Evolutionary conservation across 2,888 invertebrate species (phyloP).

Genomic region (Thecocarcelia acutangulata): DNA sequence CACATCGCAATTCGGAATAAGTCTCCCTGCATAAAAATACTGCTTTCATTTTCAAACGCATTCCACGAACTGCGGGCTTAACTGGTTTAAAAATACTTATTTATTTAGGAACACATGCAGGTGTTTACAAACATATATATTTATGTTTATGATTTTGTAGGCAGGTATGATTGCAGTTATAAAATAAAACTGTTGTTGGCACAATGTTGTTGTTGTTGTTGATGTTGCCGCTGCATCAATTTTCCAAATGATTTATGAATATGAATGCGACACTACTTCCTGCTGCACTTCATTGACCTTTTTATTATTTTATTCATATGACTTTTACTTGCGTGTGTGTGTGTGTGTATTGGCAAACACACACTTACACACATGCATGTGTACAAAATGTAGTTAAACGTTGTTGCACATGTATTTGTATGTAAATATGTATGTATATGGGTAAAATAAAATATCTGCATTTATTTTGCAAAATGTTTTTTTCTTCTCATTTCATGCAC

Average conservation of each 20-base stretch:
- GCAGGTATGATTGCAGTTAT: conserved; percentile 16
- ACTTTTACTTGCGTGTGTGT: conserved; percentile 12
- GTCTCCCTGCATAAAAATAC: too few relatives aligned
- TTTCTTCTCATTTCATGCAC: conserved; percentile 16
- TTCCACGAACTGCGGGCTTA: too few relatives aligned
- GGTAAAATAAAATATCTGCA: conserved; percentile 14
- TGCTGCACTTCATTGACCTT: conserved; percentile 72
- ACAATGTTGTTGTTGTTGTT: conserved; percentile 1
- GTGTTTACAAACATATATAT: too few relatives aligned
- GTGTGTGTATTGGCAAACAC: background rate
- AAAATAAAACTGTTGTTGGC: conserved; percentile 55
- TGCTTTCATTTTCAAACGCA: too few relatives aligned
- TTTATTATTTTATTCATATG: conserved; percentile 57
- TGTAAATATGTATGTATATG: background rate
- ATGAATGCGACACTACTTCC: conserved; percentile 79
- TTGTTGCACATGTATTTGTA: background rate
- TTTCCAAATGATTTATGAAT: conserved; percentile 80
- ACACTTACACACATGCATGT: too few relatives aligned
- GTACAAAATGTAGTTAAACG: background rate
- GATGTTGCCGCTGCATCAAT: conserved; percentile 72
- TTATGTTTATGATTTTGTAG: conserved; percentile 3
- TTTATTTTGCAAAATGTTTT: background rate
- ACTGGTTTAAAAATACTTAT: background rate
- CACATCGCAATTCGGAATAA: too few relatives aligned
- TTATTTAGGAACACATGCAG: background rate